These are phyloP conservation scores for Volucella inanis DNA, from an alignment of 2,888 invertebrate genomes.

Conservation along the genomic window DNA sequence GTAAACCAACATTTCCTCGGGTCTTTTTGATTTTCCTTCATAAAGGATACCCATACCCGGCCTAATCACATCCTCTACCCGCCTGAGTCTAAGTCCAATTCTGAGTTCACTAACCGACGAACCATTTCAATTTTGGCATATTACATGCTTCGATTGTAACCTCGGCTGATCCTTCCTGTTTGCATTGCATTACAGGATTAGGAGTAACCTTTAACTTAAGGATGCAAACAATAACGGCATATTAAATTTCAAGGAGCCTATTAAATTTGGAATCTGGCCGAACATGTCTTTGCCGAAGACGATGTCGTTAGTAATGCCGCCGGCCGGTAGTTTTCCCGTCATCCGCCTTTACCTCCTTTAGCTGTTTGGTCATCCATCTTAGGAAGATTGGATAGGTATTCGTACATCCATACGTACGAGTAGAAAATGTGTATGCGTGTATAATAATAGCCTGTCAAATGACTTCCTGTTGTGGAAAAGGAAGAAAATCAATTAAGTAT, in stretches of 20 bases:
- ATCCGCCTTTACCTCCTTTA: conserved; percentile 9
- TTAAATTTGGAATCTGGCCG: conserved; percentile 47
- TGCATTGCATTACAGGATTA: conserved; percentile 71
- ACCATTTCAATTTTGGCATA: conserved; percentile 61
- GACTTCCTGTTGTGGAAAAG: conserved; percentile 68
- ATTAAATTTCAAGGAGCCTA: conserved; percentile 63
- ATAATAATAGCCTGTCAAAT: conserved; percentile 68
- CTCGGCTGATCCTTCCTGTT: conserved; percentile 72
- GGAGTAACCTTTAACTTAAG: conserved; percentile 68
- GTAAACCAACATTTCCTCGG: not conserved
- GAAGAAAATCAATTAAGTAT: conserved; percentile 73
- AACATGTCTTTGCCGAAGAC: conserved; percentile 46
- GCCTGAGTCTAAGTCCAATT: not conserved
- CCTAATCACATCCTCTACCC: not conserved
- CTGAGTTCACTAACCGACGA: conserved; percentile 24
- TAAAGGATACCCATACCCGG: conserved; percentile 24
- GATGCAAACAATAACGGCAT: conserved; percentile 66
- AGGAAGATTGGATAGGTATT: too few relatives aligned
- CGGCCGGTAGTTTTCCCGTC: conserved; percentile 6
- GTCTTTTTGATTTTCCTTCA: not conserved
- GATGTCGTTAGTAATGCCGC: not conserved
- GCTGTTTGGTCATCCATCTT: conserved; percentile 39
- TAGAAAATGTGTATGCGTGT: conserved; percentile 4
- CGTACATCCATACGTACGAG: too few relatives aligned
- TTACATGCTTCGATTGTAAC: conserved; percentile 72